These are phyloP conservation scores for Falco cherrug DNA, from an alignment of 2,797 vertebrate species.

Conservation along the genomic window DNA sequence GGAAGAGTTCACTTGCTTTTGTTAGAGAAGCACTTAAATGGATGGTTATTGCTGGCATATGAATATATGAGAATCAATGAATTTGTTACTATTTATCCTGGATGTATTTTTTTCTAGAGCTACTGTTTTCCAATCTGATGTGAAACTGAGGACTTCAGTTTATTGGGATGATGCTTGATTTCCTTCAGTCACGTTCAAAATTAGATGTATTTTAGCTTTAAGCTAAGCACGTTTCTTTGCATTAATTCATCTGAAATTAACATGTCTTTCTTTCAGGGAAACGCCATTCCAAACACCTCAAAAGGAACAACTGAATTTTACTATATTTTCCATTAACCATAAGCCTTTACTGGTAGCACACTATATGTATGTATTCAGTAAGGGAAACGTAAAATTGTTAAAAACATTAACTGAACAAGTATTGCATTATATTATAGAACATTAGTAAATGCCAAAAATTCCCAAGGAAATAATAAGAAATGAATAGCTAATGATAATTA, in stretches of 20 bases:
- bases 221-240: neutral
- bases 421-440: neutral
- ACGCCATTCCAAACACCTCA: neutral
- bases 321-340: neutral
- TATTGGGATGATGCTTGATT: neutral
- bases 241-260: neutral
- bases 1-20: neutral
- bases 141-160: neutral
- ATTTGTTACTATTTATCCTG: neutral
- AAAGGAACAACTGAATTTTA: neutral
- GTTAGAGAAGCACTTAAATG: neutral
- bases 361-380: neutral
- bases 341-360: neutral
- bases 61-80: neutral
- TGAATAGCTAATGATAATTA: neutral
- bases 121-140: neutral
- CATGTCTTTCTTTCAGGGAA: neutral
- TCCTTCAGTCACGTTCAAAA: neutral
- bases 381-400: neutral
- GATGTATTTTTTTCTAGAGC: neutral
- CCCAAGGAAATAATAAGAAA: slow-evolving; percentile 2
- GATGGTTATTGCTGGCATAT: neutral
- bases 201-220: neutral
- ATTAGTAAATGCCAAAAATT: neutral
- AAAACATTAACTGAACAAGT: neutral